Conservation (phyloP, 2,888 invertebrate genomes). For the Drosophila dives region DNA sequence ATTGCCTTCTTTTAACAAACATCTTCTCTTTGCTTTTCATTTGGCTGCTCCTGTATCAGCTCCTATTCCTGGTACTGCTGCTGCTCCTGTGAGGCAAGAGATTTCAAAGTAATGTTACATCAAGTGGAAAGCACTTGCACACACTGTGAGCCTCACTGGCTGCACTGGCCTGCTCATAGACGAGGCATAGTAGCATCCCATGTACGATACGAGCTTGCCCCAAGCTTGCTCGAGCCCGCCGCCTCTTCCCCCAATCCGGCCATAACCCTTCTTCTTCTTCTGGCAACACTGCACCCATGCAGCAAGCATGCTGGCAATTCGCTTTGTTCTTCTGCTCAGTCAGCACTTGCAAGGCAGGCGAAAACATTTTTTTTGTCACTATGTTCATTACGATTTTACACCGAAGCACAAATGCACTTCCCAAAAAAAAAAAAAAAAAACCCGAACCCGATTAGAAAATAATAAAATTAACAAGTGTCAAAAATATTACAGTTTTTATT, state of each 20-base stretch:
- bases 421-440: background rate
- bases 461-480: background rate
- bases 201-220: slow-evolving; percentile 38
- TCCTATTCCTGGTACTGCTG: slow-evolving; percentile 11
- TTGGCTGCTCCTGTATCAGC: slow-evolving; percentile 47
- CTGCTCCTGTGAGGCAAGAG: slow-evolving; percentile 58
- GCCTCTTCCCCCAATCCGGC: background rate
- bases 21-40: slow-evolving; percentile 80
- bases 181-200: slow-evolving; percentile 49
- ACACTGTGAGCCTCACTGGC: slow-evolving; percentile 42
- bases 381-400: slow-evolving; percentile 11
- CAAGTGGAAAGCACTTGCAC: slow-evolving; percentile 80
- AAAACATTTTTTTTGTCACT: slow-evolving; percentile 32
- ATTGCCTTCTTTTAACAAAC: slow-evolving; percentile 48
- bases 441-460: background rate
- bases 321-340: slow-evolving; percentile 78
- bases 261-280: background rate
- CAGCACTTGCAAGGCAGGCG: slow-evolving; percentile 63
- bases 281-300: slow-evolving; percentile 38
- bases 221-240: slow-evolving; percentile 4
- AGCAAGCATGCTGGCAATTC: slow-evolving; percentile 54
- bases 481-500: background rate
- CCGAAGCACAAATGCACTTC: slow-evolving; percentile 49
- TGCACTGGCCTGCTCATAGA: slow-evolving; percentile 25
- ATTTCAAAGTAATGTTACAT: slow-evolving; percentile 81